Percentiles rank a stretch among this genome's conserved stretches.
Evolutionary conservation across 1,140 invertebrate genomes (phyloP).

Genomic region (Goniozus legneri): DNA sequence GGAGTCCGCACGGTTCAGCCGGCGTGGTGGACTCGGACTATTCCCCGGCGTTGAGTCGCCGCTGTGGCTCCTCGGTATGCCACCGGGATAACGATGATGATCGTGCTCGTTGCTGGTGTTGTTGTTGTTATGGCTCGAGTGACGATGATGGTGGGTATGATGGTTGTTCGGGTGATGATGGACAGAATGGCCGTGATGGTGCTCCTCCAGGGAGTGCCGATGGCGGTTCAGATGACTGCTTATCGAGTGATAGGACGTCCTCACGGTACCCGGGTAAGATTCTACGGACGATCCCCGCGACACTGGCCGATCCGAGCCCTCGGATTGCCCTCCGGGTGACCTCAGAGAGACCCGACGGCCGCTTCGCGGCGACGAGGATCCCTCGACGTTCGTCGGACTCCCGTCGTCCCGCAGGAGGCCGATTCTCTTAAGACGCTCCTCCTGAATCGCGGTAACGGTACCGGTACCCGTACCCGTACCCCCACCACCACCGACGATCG

Average conservation of each 20-base stretch:
- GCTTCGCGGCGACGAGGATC: constrained; percentile 48
- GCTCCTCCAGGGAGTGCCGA: constrained; percentile 31
- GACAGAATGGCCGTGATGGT: constrained; percentile 19
- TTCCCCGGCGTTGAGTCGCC: constrained; percentile 59
- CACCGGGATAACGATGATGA: too few relatives aligned
- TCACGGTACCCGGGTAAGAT: constrained; percentile 39
- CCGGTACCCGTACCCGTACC: constrained; percentile 26
- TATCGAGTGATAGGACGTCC: constrained; percentile 24
- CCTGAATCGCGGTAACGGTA: constrained; percentile 30
- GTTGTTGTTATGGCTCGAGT: constrained; percentile 22
- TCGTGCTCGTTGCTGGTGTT: constrained; percentile 30
- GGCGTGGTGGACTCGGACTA: constrained; percentile 62
- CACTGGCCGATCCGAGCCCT: constrained; percentile 41
- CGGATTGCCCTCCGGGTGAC: constrained; percentile 47
- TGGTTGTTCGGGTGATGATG: constrained; percentile 23
- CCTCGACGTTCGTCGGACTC: constrained; percentile 42
- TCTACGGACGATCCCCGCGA: constrained; percentile 47
- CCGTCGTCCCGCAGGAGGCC: constrained; percentile 41
- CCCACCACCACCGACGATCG: constrained; percentile 76
- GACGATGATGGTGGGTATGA: constrained; percentile 18
- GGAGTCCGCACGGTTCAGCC: constrained; percentile 59
- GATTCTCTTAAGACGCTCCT: constrained; percentile 41
- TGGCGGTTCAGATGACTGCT: background rate
- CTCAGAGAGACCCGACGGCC: constrained; percentile 24
- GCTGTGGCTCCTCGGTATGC: too few relatives aligned